Evolutionary conservation across 2,113 vertebrate species (phyloP).

Genomic region (Centropus bengalensis): DNA sequence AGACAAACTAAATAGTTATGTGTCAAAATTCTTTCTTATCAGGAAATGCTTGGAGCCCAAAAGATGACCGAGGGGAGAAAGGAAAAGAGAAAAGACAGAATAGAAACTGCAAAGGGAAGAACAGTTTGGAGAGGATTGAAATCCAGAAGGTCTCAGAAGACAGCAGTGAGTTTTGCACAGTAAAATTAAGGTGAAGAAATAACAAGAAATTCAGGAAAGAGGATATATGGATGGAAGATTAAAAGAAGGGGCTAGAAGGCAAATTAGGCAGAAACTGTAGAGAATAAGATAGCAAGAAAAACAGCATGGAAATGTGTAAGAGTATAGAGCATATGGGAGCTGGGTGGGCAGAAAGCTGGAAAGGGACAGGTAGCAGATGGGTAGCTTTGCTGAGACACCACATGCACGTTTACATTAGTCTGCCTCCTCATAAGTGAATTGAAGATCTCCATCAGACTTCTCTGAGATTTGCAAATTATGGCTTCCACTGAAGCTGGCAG

Average conservation of each 20-base stretch:
- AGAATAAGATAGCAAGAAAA: not conserved
- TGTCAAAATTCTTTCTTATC: not conserved
- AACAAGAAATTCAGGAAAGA: not conserved
- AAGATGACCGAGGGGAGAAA: not conserved
- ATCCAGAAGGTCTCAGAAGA: not conserved
- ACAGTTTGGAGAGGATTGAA: not conserved
- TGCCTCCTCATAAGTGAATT: not conserved
- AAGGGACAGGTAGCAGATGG: not conserved
- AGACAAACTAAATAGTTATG: accelerated
- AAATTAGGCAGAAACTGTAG: not conserved
- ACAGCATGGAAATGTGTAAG: not conserved
- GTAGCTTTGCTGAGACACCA: not conserved
- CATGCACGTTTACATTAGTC: accelerated
- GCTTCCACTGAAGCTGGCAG: not conserved
- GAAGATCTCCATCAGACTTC: not conserved
- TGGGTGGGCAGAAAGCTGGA: not conserved
- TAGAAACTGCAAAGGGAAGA: not conserved
- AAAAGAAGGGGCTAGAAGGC: not conserved
- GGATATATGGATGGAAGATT: not conserved
- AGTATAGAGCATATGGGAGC: not conserved
- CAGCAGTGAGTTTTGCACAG: not conserved
- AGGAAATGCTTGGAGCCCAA: not conserved
- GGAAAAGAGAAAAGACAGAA: not conserved
- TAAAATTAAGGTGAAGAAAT: not conserved
- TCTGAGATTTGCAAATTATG: not conserved